Evolutionary conservation across 2,888 invertebrate species (phyloP).

Genomic region (Saturnia japonica): DNA sequence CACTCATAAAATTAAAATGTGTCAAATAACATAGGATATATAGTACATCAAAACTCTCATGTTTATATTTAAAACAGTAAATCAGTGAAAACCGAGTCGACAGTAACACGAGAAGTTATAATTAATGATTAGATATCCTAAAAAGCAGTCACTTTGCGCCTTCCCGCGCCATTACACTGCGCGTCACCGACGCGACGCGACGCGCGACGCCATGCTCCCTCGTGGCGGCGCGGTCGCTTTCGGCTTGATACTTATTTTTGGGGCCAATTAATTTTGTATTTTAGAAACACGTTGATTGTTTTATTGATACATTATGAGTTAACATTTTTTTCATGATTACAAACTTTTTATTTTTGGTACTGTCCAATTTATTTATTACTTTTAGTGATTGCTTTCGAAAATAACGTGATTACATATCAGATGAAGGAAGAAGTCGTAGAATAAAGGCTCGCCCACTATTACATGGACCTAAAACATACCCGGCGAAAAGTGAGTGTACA

Average conservation of each 20-base stretch:
- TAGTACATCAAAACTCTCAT: constrained; percentile 7
- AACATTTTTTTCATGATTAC: neutral
- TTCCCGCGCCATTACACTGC: constrained; percentile 65
- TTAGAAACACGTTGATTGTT: constrained; percentile 40
- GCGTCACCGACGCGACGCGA: too few species aligned
- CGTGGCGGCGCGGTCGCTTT: constrained; percentile 29
- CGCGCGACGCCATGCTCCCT: constrained; percentile 52
- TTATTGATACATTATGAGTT: neutral
- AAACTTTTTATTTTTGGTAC: neutral
- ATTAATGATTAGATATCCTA: constrained; percentile 43
- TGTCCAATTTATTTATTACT: neutral
- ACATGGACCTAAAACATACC: too few species aligned
- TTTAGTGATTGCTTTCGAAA: neutral
- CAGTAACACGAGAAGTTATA: constrained; percentile 30
- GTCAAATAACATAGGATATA: constrained; percentile 16
- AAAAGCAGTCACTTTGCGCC: constrained; percentile 60
- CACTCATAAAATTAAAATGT: neutral
- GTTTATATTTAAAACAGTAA: constrained; percentile 26
- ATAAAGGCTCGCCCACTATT: too few species aligned
- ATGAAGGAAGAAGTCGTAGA: too few species aligned
- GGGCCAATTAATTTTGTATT: constrained; percentile 55
- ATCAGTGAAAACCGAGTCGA: constrained; percentile 41
- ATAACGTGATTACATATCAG: neutral
- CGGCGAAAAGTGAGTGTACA: too few species aligned
- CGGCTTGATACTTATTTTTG: constrained; percentile 50